phyloP scores from a whole-genome alignment of 2,113 vertebrate genomes.

The Tichodroma muraria region DNA sequence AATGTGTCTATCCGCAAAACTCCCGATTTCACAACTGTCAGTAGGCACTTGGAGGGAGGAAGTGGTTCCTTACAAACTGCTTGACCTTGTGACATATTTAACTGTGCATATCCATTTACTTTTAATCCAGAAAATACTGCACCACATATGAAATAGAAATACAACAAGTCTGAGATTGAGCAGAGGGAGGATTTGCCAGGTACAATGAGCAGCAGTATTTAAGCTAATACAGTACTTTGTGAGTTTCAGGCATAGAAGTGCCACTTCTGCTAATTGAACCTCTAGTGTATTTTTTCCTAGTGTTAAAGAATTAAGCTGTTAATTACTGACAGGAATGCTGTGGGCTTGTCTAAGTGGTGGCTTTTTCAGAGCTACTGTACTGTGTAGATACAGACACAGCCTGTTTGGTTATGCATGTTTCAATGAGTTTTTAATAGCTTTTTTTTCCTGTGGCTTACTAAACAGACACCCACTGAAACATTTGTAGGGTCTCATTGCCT shows the following conservation, averaged over 20 bases:
- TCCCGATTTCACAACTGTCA: neutral
- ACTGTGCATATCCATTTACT: neutral
- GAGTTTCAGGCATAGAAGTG: neutral
- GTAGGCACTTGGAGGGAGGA: neutral
- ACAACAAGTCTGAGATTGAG: neutral
- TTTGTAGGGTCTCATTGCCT: constrained; percentile 9
- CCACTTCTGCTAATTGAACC: neutral
- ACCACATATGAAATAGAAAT: neutral
- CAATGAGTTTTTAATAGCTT: neutral
- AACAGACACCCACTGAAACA: neutral
- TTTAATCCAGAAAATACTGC: neutral
- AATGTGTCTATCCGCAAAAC: neutral
- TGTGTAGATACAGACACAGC: neutral
- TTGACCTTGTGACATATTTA: neutral
- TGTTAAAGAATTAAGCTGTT: neutral
- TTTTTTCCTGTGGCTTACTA: neutral
- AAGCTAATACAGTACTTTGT: neutral
- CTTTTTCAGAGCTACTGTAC: neutral
- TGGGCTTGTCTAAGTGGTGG: neutral
- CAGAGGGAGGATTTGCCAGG: neutral
- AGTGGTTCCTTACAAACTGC: neutral
- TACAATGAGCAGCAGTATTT: neutral
- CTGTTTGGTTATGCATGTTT: neutral
- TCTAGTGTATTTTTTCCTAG: neutral
- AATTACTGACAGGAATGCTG: neutral